Evolutionary conservation across 2,113 vertebrate genomes (phyloP).

Genomic region (Laticauda laticaudata): DNA sequence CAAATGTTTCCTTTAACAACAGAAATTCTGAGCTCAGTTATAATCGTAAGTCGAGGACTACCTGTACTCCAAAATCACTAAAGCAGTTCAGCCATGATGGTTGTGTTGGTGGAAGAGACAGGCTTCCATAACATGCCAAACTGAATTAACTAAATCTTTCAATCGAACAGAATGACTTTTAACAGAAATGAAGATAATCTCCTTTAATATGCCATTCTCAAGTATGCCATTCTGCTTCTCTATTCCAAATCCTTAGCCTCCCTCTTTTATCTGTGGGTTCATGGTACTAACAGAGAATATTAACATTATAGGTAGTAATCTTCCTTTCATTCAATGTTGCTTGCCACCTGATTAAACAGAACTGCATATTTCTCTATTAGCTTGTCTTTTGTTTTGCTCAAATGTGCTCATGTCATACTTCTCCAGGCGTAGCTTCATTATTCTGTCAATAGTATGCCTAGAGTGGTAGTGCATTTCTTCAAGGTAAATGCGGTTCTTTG

Average conservation of each 20-base stretch:
- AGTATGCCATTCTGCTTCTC: background rate
- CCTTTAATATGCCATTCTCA: background rate
- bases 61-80: background rate
- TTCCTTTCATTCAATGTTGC: constrained; percentile 28
- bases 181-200: background rate
- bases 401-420: constrained; percentile 19
- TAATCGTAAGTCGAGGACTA: background rate
- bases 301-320: constrained; percentile 34
- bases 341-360: constrained; percentile 34
- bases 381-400: constrained; percentile 29
- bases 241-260: background rate
- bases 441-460: background rate
- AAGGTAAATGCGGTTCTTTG: constrained; percentile 24
- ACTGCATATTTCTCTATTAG: constrained; percentile 24
- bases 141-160: background rate
- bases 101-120: too few relatives aligned
- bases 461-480: constrained; percentile 4
- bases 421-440: constrained; percentile 23
- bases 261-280: background rate
- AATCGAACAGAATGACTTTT: background rate
- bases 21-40: background rate
- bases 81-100: background rate
- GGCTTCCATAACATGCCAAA: background rate
- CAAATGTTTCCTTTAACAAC: background rate
- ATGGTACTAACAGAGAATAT: constrained; percentile 18